Evolutionary conservation across 2,797 vertebrate genomes (phyloP).

Genomic region (Antennarius maculatus): DNA sequence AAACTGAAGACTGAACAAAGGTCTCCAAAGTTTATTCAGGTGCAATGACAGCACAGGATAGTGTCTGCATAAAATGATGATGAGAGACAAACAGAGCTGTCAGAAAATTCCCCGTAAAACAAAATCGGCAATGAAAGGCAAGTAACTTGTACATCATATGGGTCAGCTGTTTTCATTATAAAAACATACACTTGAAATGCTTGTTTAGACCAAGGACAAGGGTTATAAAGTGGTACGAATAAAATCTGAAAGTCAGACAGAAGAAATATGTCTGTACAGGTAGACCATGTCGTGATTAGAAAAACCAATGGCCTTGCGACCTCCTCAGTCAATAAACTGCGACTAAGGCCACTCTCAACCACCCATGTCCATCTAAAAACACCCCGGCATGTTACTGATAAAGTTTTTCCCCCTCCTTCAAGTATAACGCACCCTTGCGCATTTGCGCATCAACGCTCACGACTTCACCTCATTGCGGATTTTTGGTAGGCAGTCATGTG

Average conservation of each 20-base stretch:
- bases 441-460: no score
- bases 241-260: conserved; percentile 50
- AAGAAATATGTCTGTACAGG: conserved; percentile 64
- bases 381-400: conserved; percentile 61
- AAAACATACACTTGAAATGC: conserved; percentile 18
- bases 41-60: conserved; percentile 48
- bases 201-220: conserved; percentile 37
- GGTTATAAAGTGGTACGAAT: conserved; percentile 40
- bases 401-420: conserved; percentile 47
- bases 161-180: conserved; percentile 13
- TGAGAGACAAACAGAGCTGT: conserved; percentile 32
- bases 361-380: conserved; percentile 60
- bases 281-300: conserved; percentile 73
- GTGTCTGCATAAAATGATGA: conserved; percentile 36
- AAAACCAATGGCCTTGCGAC: conserved; percentile 68
- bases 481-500: no score
- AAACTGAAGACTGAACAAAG: conserved; percentile 38
- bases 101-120: conserved; percentile 23
- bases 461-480: no score
- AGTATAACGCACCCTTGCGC: conserved; percentile 14
- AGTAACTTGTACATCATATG: conserved; percentile 2
- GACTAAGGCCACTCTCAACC: conserved; percentile 56
- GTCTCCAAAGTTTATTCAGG: conserved; percentile 51
- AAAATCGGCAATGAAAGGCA: conserved; percentile 17
- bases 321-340: conserved; percentile 60